Evolutionary conservation across 2,888 invertebrate genomes (phyloP), one percentile per base, ranked within the genome.

Genomic region (Hirtodrosophila histrioides): DNA sequence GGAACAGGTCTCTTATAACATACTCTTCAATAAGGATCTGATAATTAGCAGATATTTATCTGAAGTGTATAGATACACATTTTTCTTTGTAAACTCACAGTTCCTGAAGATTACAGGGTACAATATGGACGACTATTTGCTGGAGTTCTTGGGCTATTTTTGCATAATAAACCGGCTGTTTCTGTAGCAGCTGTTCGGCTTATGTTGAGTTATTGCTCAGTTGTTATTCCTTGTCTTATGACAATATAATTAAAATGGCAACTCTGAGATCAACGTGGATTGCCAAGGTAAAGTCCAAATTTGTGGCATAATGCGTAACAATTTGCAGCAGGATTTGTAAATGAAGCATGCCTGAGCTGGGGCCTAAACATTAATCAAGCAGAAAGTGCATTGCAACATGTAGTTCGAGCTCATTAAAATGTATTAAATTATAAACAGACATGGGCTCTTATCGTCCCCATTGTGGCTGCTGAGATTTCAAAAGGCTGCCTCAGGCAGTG

Each of bases 121-220:
- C 33, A 23, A 5, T 0, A 3, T 0, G 3, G 4, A 9, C 65
- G 65, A 53, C 44, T 60, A 10, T 8, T 4, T 6, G 2, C 3
- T 10, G 3, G 1, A 6, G 3, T 44, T 55, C 11, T 17, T 49
- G 33, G 35, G 41, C 33, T 31, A 6, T 31, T 57, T 68, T 53
- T 33, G 62, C 63, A 63, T 54, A 64, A 61, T 55, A 60, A 60
- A 69, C 57, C 73, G 73, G 62, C 78, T 77, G 74, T 77, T 77
- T 49, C 51, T 56, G 39, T 29, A 67, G 58, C 74, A 74, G 74
- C 60, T 46, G 54, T 48, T 72, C 37, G 60, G 65, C 56, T 71
- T 71, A 69, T 33, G 66, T 39, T 65, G 58, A 56, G 67, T 60
- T 70, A 60, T 66, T 40, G 58, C 58, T 40, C 23, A 6, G 72